Base-by-base conservation (phyloP, 2,888 invertebrate species). In the Harmothoe impar region DNA sequence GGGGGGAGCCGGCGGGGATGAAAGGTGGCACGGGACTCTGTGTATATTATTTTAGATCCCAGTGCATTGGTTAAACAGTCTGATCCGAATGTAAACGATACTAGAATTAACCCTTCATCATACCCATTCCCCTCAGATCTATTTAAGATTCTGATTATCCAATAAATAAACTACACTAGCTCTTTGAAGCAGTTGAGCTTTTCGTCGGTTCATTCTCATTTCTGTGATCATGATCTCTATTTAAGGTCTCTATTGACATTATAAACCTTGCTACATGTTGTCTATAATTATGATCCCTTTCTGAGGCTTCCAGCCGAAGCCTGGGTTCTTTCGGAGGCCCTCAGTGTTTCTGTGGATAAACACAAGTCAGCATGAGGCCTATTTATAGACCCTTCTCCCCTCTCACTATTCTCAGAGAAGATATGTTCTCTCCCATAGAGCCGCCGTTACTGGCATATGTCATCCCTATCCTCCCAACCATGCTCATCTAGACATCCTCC, bases 341-440 rank as follows among this genome's bases (percentile, higher is more conserved):
- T 72, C 25, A 1, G 5, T n/a, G 72, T n/a, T 72, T 72, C 72
- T 25, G 25, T 25, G 20, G 72, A 72, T 72, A 72, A 72, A 72
- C 72, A 72, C 29, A 29, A 29, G 72, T 72, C 72, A 72, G 72
- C 72, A 72, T 72, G 72, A 29, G 25, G 25, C 25, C 72, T 72
- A 72, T 72, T 72, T 72, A 29, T 72, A 72, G 72, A 25, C 7
- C 23, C 62, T 20, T 20, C 62, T 62, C 62, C 20, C 72, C 62
- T 62, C 62, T 62, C 62, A n/a, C 12, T 20, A 62, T 1, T 20
- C 62, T 62, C 62, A 12, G 62, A 62, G 62, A 62, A 62, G 62
- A 62, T 52, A 15, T n/a, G 62, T 20, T n/a, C 62, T 20, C 62
- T 62, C 15, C 62, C n/a, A 3, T 62, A n/a, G 62, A n/a, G 12